Evolutionary conservation across 2,797 vertebrate species (phyloP), one percentile per base, ranked within the genome.

Genomic region (Enteromius thamalakanensis): DNA sequence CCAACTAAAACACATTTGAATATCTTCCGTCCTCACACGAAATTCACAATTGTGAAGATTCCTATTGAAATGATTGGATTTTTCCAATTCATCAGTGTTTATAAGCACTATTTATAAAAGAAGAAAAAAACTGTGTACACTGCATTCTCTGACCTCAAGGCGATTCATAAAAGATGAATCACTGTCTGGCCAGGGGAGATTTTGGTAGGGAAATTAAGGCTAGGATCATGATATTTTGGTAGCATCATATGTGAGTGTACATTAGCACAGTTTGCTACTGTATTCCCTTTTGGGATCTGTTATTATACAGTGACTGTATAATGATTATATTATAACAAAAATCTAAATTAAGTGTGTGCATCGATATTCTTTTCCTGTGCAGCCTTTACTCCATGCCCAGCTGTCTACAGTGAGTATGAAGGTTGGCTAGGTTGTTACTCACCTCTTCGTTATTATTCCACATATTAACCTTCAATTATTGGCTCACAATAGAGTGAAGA

Each of bases 401-500:
- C 65, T 42, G 34, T 51, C 45, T 67, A 49, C 6, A 51, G 42
- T 23, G 45, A 79, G 17, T 21, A 69, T 11, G 4, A 47, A 26
- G 47, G 32, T 79, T 79, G 14, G 26, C n/a, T 45, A 62, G 76
- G 8, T 53, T 53, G 45, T n/a, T 53, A 26, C 32, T 69, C 21
- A n/a, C 34, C 17, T 26, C 34, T 42, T 12, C 42, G 12, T 40
- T 19, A 45, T 42, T 70, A 60, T 32, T 80, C 17, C n/a, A 40
- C 3, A 71, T 45, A 47, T 26, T 71, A 58, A 70, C 34, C 10
- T 70, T 23, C 65, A 45, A 45, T 53, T 58, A 58, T 26, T 58
- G n/a, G n/a, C 34, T 42, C 42, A n/a, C 34, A 60, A 80, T n/a
- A 60, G 37, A 71, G 51, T 71, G 26, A 80, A 71, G 68, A 62